phyloP scores from a whole-genome alignment of 2,113 vertebrate species.

The Chaenogobius annularis region DNA sequence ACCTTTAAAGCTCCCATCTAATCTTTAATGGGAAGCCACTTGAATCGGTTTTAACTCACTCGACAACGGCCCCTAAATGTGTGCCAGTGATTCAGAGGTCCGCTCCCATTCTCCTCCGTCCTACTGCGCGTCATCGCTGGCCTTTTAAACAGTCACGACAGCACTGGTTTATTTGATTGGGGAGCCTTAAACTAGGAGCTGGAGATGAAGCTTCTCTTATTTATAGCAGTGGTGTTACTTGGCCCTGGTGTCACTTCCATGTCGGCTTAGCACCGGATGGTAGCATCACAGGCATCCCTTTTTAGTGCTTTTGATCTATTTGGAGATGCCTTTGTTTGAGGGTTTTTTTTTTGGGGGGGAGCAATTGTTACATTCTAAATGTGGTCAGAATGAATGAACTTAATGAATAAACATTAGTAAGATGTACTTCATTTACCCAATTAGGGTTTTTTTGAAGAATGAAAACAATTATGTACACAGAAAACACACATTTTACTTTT shows the following conservation, averaged over 20 bases:
- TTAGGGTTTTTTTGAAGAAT: too few relatives aligned
- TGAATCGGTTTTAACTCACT: conserved; percentile 51
- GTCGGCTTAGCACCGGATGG: conserved; percentile 34
- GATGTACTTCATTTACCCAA: too few relatives aligned
- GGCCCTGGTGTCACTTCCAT: conserved; percentile 51
- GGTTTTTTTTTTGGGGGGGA: conserved; percentile 15
- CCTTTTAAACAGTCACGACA: conserved; percentile 51
- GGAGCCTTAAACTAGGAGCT: conserved; percentile 45
- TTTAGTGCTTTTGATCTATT: conserved; percentile 53
- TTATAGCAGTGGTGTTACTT: conserved; percentile 51
- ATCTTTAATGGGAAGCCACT: conserved; percentile 54
- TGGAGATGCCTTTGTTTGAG: conserved; percentile 22
- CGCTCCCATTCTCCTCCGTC: conserved; percentile 31
- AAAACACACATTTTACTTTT: neutral
- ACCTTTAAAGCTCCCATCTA: conserved; percentile 45
- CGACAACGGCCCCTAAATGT: conserved; percentile 33
- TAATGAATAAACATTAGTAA: neutral
- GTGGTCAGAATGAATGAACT: conserved; percentile 21
- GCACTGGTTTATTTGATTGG: conserved; percentile 60
- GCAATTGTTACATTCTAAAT: conserved; percentile 16
- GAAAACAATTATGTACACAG: too few relatives aligned
- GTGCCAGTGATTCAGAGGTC: conserved; percentile 58
- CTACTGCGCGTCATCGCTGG: conserved; percentile 48
- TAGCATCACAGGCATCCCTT: conserved; percentile 40
- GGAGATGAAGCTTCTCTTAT: conserved; percentile 42